phyloP scores from a whole-genome alignment of 2,888 invertebrate species.

The Andrena minutula region DNA sequence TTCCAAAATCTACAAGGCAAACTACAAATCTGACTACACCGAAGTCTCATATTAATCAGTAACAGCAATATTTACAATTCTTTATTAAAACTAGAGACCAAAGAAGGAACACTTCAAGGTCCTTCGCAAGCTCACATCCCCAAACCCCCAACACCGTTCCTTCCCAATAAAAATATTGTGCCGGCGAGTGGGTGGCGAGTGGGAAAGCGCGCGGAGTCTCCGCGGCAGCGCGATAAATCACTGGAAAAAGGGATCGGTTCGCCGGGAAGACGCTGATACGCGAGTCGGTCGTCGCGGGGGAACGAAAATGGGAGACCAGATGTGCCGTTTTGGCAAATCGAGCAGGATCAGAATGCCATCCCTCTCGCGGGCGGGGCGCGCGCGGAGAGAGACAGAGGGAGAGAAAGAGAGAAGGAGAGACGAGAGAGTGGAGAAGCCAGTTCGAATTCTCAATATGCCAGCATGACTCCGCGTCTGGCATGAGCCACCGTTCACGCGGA shows the following conservation, averaged over 20 bases:
- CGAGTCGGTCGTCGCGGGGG: slow-evolving; percentile 20
- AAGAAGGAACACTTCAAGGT: background rate
- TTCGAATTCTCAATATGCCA: slow-evolving; percentile 76
- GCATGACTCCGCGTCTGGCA: slow-evolving; percentile 70
- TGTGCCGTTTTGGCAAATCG: slow-evolving; percentile 68
- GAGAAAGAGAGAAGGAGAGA: background rate
- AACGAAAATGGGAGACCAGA: slow-evolving; percentile 56
- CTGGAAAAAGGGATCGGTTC: slow-evolving; percentile 33
- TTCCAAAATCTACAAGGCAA: too few species aligned
- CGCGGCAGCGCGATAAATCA: slow-evolving; percentile 53
- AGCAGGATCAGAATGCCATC: slow-evolving; percentile 43
- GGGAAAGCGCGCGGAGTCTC: slow-evolving; percentile 28
- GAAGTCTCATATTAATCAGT: too few species aligned
- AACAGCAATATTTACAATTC: background rate
- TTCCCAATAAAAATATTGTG: slow-evolving; percentile 15
- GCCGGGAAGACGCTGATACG: slow-evolving; percentile 34
- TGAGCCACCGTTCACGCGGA: slow-evolving; percentile 75
- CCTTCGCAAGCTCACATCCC: background rate
- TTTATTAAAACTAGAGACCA: background rate
- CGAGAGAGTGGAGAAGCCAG: slow-evolving; percentile 46
- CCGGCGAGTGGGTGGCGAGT: slow-evolving; percentile 7
- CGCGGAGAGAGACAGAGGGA: background rate
- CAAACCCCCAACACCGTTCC: background rate
- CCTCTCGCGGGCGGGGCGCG: slow-evolving; percentile 5
- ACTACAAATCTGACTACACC: too few species aligned